These are phyloP conservation scores for Eupsilia transversa DNA, from an alignment of 2,888 invertebrate species.

Conservation along the genomic window DNA sequence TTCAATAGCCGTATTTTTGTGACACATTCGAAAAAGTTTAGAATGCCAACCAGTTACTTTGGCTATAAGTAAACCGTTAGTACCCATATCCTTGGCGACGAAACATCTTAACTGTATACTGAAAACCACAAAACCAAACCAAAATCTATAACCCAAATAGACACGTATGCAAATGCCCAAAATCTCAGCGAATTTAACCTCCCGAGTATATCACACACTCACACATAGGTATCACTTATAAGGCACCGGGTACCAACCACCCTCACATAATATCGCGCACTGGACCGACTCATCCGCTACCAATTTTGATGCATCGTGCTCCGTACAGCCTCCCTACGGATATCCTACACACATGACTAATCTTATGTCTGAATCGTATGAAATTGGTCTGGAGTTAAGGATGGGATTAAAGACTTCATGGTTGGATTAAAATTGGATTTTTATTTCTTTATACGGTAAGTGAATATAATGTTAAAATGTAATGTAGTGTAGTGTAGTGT, in stretches of 20 bases:
- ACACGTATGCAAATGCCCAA: conserved; percentile 6
- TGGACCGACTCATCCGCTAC: conserved; percentile 63
- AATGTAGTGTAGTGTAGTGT: not conserved
- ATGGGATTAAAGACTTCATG: conserved; percentile 42
- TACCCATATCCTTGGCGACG: not conserved
- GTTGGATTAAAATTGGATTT: conserved; percentile 35
- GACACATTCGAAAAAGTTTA: not conserved
- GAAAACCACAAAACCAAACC: not conserved
- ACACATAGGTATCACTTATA: conserved; percentile 22
- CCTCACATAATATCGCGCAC: conserved; percentile 60
- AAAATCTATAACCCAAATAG: conserved; percentile 29
- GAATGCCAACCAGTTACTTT: not conserved
- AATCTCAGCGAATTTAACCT: conserved; percentile 37
- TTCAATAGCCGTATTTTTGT: not conserved
- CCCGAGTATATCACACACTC: conserved; percentile 21
- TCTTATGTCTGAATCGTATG: conserved; percentile 52
- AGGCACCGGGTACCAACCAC: conserved; percentile 19
- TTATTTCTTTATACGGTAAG: not conserved
- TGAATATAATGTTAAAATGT: not conserved
- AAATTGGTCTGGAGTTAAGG: conserved; percentile 58
- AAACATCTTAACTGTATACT: not conserved
- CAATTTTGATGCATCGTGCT: conserved; percentile 70
- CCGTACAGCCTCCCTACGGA: conserved; percentile 69
- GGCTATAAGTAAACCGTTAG: too few relatives aligned
- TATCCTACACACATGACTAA: conserved; percentile 62